Evolutionary conservation across 2,888 invertebrate genomes (phyloP).

Genomic region (Leistus spinibarbis): DNA sequence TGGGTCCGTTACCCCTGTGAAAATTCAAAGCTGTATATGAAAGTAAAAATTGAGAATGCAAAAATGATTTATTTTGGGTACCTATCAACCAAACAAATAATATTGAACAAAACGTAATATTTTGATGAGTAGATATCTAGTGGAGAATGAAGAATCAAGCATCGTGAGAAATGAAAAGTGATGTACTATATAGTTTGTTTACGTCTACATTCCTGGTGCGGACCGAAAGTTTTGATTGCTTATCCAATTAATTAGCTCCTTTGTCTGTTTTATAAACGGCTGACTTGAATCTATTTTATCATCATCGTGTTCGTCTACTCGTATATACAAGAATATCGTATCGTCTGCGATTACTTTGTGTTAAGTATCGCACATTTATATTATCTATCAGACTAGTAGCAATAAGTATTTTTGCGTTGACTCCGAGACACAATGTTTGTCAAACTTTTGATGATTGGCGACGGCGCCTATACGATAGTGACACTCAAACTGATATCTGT

Average conservation of each 20-base stretch:
- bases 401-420: neutral
- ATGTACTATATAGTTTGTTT: slow-evolving; percentile 5
- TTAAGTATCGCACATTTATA: slow-evolving; percentile 25
- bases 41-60: too few relatives aligned
- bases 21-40: too few relatives aligned
- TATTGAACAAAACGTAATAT: too few relatives aligned
- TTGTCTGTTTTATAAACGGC: slow-evolving; percentile 10
- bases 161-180: neutral
- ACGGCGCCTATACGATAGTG: slow-evolving; percentile 15
- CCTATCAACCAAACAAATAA: too few relatives aligned
- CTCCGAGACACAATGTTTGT: neutral
- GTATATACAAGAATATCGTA: neutral
- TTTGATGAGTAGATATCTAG: neutral
- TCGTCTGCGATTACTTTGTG: slow-evolving; percentile 16
- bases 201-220: slow-evolving; percentile 1
- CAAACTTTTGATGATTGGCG: slow-evolving; percentile 9
- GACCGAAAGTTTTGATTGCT: slow-evolving; percentile 8
- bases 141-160: neutral
- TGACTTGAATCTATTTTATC: slow-evolving; percentile 18
- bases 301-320: neutral
- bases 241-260: slow-evolving; percentile 17
- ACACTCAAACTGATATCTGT: slow-evolving; percentile 4
- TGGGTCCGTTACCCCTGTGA: too few relatives aligned
- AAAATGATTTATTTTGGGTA: too few relatives aligned
- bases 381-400: neutral